Base-by-base conservation (phyloP, 2,113 vertebrate species). In the Loxodonta africana region DNA sequence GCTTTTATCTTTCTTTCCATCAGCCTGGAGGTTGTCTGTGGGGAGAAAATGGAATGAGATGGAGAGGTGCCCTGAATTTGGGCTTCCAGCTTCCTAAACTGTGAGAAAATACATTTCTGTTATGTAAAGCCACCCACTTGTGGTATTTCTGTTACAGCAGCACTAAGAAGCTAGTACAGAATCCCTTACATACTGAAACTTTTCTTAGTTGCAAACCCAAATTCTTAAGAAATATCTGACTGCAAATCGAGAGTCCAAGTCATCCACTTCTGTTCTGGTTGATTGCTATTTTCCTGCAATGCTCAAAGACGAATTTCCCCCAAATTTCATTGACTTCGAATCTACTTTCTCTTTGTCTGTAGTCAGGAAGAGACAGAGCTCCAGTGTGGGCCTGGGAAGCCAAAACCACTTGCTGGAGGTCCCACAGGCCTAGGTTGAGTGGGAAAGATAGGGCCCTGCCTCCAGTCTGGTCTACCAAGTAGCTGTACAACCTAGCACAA, bases 161-260 rank as follows among this genome's bases (percentile, higher is more conserved):
- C 37, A 23, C 37, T 20, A 74, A 41, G 37, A 41, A 18, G 41
- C 73, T 23, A 74, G 14, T 41, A 25, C 37, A 74, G 21, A 41
- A 74, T 74, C 80, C 11, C 37, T 95, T 88, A 67, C 20, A 81
- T 44, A 37, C 11, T 18, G n/a, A 84, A 51, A 14, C 3, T 41
- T 67, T 86, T 82, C 80, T 87, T 83, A n/a, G 37, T 23, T 94
- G 53, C 67, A 95, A 89, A 89, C 37, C 15, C 25, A 94, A 67
- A 8, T n/a, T 53, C 84, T 65, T 84, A 12, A 94, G 83, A 83
- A 65, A 57, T 53, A 48, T 25, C 25, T 48, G 65, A 62, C 21
- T 1, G 4, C 63, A 74, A 14, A 86, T 60, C 15, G n/a, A 74
- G 92, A 84, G 33, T 5, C 1, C 62, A 63, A 63, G 57, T 10